Conservation (phyloP, 1,140 invertebrate species). For the Plectus sambesii region DNA sequence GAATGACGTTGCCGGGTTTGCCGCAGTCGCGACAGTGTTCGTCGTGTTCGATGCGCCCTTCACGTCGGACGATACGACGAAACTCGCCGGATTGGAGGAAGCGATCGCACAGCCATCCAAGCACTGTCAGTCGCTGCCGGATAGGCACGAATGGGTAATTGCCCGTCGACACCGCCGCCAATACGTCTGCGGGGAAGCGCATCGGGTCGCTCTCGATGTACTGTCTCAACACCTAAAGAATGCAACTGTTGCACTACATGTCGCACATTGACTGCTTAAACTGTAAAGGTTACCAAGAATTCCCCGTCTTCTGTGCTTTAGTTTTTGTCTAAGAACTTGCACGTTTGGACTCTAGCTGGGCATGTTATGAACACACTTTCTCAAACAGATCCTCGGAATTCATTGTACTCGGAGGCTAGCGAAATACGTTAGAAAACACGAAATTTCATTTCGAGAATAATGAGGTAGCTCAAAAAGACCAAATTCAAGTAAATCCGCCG, state of each 20-base stretch:
- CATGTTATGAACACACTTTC: no score
- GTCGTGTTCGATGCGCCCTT: slow-evolving; percentile 51
- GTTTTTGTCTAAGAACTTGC: no score
- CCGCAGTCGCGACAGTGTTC: slow-evolving; percentile 89
- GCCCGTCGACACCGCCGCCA: slow-evolving; percentile 3
- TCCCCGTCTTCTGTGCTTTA: no score
- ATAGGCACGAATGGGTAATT: slow-evolving; percentile 32
- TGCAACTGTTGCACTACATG: background rate
- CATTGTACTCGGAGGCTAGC: no score
- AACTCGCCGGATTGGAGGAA: slow-evolving; percentile 25
- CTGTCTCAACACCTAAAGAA: slow-evolving; percentile 25
- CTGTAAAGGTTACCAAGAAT: no score
- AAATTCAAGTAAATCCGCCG: no score
- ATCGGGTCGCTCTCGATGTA: slow-evolving; percentile 29
- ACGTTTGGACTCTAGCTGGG: no score
- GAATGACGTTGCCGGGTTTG: slow-evolving; percentile 25
- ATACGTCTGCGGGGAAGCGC: slow-evolving; percentile 22
- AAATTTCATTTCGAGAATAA: no score
- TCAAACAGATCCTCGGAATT: no score
- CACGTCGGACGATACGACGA: slow-evolving; percentile 16
- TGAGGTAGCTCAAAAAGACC: no score
- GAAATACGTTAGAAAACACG: no score
- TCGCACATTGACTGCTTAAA: slow-evolving; percentile 13
- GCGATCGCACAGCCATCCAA: slow-evolving; percentile 28
- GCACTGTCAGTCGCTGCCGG: slow-evolving; percentile 23